A percentile compares a stretch with the other conserved stretches of the same genome.
Evolutionary conservation across 2,797 vertebrate genomes (phyloP).

Genomic region (Oceanodroma leucorhoa): DNA sequence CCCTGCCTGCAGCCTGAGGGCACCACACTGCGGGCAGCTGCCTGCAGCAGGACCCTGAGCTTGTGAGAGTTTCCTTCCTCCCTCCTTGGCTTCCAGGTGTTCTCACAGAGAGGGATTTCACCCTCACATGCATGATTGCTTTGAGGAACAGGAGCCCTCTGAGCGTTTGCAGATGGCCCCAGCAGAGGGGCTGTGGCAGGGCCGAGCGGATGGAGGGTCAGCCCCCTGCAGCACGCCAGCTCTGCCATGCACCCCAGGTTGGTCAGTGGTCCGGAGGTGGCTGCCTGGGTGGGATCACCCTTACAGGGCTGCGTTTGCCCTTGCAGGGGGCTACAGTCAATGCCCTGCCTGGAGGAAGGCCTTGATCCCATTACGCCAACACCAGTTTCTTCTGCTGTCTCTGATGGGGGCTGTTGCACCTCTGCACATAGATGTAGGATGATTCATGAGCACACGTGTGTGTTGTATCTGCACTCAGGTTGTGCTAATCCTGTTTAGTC

Average conservation of each 20-base stretch:
- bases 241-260: background rate
- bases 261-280: accelerated
- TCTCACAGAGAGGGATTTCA: background rate
- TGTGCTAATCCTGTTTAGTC: constrained; percentile 19
- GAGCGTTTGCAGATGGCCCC: background rate
- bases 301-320: background rate
- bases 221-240: accelerated
- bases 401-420: background rate
- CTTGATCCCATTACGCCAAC: background rate
- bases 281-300: background rate
- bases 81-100: background rate
- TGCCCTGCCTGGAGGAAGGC: background rate
- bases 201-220: accelerated
- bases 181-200: background rate
- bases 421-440: background rate
- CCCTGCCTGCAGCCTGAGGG: background rate
- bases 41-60: background rate
- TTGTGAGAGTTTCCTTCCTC: background rate
- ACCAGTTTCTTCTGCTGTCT: background rate
- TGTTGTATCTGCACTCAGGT: background rate
- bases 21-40: accelerated
- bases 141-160: accelerated
- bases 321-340: accelerated
- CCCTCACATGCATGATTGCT: accelerated
- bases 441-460: background rate